phyloP scores from a whole-genome alignment of 2,888 invertebrate genomes.

The Lochmaea crataegi region DNA sequence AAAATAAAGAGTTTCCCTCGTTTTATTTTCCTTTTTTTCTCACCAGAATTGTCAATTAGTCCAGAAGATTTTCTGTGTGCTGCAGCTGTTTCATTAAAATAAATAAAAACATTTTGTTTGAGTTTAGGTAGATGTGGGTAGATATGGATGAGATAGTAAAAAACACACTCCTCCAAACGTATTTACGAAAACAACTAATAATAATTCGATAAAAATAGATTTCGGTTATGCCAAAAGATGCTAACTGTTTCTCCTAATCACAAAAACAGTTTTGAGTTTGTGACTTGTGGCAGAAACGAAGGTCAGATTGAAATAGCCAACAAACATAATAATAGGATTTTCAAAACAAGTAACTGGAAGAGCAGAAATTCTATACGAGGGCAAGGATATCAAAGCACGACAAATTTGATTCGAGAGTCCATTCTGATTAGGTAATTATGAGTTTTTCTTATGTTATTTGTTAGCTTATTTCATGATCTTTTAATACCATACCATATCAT shows the following conservation, averaged over 20 bases:
- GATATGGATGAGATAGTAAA: background rate
- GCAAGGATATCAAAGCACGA: too few relatives aligned
- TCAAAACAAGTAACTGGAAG: background rate
- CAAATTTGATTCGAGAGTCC: too few relatives aligned
- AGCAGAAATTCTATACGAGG: too few relatives aligned
- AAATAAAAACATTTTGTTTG: background rate
- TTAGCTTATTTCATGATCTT: too few relatives aligned
- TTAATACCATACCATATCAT: too few relatives aligned
- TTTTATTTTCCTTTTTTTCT: too few relatives aligned
- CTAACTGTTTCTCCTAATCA: background rate
- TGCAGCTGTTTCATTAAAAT: background rate
- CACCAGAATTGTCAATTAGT: too few relatives aligned
- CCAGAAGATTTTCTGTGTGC: too few relatives aligned
- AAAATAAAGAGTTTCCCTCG: too few relatives aligned
- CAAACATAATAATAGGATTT: background rate
- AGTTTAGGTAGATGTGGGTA: too few relatives aligned
- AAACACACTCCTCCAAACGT: background rate
- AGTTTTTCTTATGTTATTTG: too few relatives aligned
- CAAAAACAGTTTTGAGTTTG: background rate
- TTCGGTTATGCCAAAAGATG: background rate
- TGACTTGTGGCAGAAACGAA: background rate
- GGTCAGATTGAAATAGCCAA: background rate
- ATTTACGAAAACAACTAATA: background rate
- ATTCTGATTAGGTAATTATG: too few relatives aligned
- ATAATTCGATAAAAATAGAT: background rate